phyloP scores from a whole-genome alignment of 2,113 vertebrate genomes.

The Mirounga angustirostris region DNA sequence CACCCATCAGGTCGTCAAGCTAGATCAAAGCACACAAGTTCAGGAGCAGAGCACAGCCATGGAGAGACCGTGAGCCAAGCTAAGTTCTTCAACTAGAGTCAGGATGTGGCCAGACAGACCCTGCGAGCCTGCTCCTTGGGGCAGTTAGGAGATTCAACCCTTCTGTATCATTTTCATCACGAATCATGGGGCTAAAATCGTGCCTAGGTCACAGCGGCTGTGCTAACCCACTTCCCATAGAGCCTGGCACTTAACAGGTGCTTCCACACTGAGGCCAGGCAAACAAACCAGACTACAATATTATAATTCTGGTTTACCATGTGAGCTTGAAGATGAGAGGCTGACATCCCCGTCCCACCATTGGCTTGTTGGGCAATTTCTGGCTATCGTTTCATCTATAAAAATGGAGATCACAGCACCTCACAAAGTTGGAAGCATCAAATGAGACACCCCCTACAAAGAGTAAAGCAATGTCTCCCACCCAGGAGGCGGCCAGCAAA shows the following conservation, averaged over 20 bases:
- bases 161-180: neutral
- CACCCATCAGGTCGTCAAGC: neutral
- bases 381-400: neutral
- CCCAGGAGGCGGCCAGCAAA: neutral
- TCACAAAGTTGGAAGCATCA: neutral
- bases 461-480: neutral
- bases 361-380: neutral
- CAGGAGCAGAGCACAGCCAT: neutral
- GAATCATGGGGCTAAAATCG: neutral
- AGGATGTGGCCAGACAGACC: neutral
- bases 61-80: neutral
- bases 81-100: neutral
- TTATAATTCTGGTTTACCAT: neutral
- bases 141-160: fast-evolving
- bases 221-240: neutral
- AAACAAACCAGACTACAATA: neutral
- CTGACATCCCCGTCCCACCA: neutral
- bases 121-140: neutral
- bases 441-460: neutral
- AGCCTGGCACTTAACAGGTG: neutral
- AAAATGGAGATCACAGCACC: neutral
- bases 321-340: neutral
- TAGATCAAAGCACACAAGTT: neutral
- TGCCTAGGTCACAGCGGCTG: neutral
- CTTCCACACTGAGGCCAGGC: neutral